Conservation (phyloP, 2,113 vertebrate genomes). For the Hypomesus transpacificus region DNA sequence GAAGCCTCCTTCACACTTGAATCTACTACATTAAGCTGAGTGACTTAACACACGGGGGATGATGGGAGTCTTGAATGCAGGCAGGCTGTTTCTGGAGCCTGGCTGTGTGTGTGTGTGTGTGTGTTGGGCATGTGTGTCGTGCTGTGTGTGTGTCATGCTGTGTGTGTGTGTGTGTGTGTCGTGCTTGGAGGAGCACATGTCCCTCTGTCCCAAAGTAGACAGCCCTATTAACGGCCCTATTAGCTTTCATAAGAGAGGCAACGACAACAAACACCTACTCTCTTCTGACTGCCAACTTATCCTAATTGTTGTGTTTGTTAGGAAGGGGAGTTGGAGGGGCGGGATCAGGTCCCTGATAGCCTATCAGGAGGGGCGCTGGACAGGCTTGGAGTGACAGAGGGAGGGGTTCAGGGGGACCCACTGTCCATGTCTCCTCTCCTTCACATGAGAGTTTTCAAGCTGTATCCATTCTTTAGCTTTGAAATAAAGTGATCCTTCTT, state of each 20-base stretch:
- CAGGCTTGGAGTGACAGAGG: not conserved
- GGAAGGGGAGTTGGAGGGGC: constrained; percentile 37
- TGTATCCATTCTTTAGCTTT: no score
- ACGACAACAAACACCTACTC: constrained; percentile 46
- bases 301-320: constrained; percentile 39
- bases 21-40: not conserved
- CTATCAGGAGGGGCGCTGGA: constrained; percentile 22
- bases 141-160: not conserved
- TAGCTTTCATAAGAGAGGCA: constrained; percentile 56
- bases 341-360: constrained; percentile 30
- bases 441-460: no score
- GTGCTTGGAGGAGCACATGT: constrained; percentile 23
- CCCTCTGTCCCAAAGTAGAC: constrained; percentile 37
- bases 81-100: not conserved
- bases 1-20: not conserved
- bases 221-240: constrained; percentile 45
- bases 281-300: constrained; percentile 38
- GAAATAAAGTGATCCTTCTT: no score
- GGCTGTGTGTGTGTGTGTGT: not conserved
- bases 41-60: no score
- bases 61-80: not conserved
- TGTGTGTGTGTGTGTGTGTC: not conserved
- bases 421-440: no score
- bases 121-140: not conserved
- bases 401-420: no score